phyloP scores from a whole-genome alignment of 2,888 invertebrate genomes.

The Tetanocera ferruginea region DNA sequence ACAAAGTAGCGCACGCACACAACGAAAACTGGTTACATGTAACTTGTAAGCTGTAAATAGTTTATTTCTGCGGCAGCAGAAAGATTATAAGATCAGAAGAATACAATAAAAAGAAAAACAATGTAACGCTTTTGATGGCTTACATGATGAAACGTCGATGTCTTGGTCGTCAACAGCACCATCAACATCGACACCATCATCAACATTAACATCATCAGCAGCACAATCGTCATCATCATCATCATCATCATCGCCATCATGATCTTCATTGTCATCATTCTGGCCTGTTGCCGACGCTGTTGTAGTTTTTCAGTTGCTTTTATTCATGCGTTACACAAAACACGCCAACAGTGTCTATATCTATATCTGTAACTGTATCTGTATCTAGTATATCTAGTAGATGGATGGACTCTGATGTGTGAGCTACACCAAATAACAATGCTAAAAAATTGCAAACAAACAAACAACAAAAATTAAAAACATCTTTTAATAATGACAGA shows the following conservation, averaged over 20 bases:
- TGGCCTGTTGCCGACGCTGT: not conserved
- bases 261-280: not conserved
- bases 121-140: not conserved
- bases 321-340: not conserved
- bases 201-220: not conserved
- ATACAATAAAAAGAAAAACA: not conserved
- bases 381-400: no score
- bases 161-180: constrained; percentile 14
- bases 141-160: constrained; percentile 24
- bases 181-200: not conserved
- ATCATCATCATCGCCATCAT: no score
- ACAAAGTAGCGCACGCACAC: no score
- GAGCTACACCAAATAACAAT: constrained; percentile 7
- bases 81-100: not conserved
- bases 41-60: not conserved
- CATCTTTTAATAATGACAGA: constrained; percentile 27
- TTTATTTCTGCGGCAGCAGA: not conserved
- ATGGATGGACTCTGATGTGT: constrained; percentile 1
- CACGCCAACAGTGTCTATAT: not conserved
- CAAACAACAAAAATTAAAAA: not conserved
- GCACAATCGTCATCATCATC: not conserved
- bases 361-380: not conserved
- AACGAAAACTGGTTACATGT: no score
- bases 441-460: not conserved
- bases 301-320: not conserved